These are phyloP conservation scores for Stictonetta naevosa DNA, from an alignment of 2,113 vertebrate species.

Conservation along the genomic window DNA sequence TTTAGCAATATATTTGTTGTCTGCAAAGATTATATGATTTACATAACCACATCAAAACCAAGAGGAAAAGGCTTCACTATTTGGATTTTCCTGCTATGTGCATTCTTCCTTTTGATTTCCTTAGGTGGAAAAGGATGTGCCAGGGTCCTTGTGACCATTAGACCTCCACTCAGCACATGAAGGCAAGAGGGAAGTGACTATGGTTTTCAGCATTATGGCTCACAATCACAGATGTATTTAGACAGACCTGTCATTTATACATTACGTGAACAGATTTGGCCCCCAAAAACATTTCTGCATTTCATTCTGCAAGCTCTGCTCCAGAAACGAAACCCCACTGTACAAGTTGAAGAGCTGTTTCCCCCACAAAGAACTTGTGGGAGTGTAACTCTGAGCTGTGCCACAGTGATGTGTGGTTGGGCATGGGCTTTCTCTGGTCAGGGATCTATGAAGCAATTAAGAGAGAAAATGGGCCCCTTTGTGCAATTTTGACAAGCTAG, in stretches of 20 bases:
- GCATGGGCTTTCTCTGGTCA: neutral
- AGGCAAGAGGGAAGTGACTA: neutral
- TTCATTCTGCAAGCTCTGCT: neutral
- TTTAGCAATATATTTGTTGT: neutral
- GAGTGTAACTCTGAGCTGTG: neutral
- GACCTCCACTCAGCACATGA: neutral
- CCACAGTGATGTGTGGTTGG: accelerated
- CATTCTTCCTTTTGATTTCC: neutral
- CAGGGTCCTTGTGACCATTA: neutral
- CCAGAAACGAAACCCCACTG: neutral
- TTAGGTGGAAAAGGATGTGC: neutral
- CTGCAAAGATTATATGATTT: neutral
- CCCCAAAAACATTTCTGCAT: neutral
- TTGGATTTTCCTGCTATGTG: neutral
- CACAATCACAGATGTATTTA: conserved; percentile 16
- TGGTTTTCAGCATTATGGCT: neutral
- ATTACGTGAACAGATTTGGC: neutral
- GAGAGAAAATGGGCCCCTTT: neutral
- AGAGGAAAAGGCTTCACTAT: neutral
- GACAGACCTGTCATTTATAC: conserved; percentile 3
- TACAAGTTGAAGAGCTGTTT: neutral
- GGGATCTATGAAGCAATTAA: neutral
- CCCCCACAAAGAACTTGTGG: neutral
- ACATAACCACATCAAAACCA: neutral
- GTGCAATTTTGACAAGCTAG: accelerated